Percentiles rank a stretch among this genome's conserved stretches.
Conservation (phyloP, 2,888 invertebrate species). For the Apamea crenata region DNA sequence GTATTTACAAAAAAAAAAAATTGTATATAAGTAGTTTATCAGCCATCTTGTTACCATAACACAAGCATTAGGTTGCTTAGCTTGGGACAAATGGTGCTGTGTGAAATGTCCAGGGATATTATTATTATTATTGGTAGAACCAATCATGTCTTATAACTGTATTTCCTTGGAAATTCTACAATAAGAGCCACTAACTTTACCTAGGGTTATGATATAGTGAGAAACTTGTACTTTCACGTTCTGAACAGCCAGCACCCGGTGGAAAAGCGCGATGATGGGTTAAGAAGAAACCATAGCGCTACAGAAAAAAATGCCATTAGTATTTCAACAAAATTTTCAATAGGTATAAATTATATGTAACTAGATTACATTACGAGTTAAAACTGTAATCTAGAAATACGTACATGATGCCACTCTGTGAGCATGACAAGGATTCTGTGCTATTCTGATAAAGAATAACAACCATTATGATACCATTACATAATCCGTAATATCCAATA, state of each 20-base stretch:
- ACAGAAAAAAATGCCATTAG: too few relatives aligned
- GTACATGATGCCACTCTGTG: too few relatives aligned
- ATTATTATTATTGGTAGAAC: not conserved
- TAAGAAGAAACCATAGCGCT: not conserved
- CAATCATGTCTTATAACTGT: not conserved
- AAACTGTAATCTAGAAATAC: not conserved
- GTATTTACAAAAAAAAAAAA: too few relatives aligned
- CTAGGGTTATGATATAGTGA: too few relatives aligned
- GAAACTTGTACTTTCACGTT: not conserved
- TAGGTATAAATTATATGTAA: not conserved
- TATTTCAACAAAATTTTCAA: not conserved
- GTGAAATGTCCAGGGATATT: too few relatives aligned
- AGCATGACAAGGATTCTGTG: not conserved
- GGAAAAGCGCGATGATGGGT: not conserved
- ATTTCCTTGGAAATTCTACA: not conserved
- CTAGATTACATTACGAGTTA: not conserved
- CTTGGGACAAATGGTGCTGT: too few relatives aligned
- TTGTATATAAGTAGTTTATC: too few relatives aligned
- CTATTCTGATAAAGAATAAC: not conserved
- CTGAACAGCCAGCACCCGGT: too few relatives aligned
- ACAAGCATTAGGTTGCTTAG: too few relatives aligned
- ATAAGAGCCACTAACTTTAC: not conserved
- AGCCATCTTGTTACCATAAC: too few relatives aligned
- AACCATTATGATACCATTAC: conserved; percentile 14
- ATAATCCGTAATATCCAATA: conserved; percentile 41